Evolutionary conservation across 2,797 vertebrate species (phyloP).

Genomic region (Argyrosomus regius): DNA sequence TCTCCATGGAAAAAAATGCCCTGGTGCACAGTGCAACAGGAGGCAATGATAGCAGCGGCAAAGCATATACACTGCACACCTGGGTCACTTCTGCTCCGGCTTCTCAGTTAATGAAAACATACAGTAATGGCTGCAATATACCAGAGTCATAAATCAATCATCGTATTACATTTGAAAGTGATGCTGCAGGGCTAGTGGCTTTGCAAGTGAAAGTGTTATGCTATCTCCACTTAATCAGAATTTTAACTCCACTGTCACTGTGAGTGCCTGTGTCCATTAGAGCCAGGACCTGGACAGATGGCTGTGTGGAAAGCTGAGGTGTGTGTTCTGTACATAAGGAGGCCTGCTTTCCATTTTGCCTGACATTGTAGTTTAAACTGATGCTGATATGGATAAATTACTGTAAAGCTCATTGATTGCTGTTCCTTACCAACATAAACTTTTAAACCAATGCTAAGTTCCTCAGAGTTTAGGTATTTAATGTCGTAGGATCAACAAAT

Average conservation of each 20-base stretch:
- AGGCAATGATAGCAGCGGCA: slow-evolving; percentile 60
- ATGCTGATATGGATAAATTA: slow-evolving; percentile 20
- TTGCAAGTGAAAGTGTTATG: slow-evolving; percentile 64
- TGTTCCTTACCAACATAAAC: not conserved
- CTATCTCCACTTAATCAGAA: slow-evolving; percentile 67
- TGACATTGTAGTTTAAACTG: slow-evolving; percentile 39
- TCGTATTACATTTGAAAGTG: slow-evolving; percentile 68
- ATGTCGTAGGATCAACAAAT: not conserved
- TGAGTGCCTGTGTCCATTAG: slow-evolving; percentile 55
- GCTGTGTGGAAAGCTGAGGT: slow-evolving; percentile 53
- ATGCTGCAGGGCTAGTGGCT: slow-evolving; percentile 52
- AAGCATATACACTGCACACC: slow-evolving; percentile 62
- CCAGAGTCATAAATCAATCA: slow-evolving; percentile 77
- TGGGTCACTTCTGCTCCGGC: slow-evolving; percentile 68
- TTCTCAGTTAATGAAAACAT: slow-evolving; percentile 69
- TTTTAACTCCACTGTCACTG: slow-evolving; percentile 47
- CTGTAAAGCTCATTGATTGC: slow-evolving; percentile 2
- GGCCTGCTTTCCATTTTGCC: slow-evolving; percentile 43
- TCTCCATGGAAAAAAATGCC: slow-evolving; percentile 72
- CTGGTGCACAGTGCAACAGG: slow-evolving; percentile 70
- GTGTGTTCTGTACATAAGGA: slow-evolving; percentile 36
- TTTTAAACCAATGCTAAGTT: slow-evolving; percentile 14
- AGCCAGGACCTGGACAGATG: slow-evolving; percentile 60
- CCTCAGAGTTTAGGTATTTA: not conserved
- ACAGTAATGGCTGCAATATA: slow-evolving; percentile 64